These are phyloP conservation scores for Margarornis squamiger DNA, from an alignment of 2,797 vertebrate species.

Conservation along the genomic window DNA sequence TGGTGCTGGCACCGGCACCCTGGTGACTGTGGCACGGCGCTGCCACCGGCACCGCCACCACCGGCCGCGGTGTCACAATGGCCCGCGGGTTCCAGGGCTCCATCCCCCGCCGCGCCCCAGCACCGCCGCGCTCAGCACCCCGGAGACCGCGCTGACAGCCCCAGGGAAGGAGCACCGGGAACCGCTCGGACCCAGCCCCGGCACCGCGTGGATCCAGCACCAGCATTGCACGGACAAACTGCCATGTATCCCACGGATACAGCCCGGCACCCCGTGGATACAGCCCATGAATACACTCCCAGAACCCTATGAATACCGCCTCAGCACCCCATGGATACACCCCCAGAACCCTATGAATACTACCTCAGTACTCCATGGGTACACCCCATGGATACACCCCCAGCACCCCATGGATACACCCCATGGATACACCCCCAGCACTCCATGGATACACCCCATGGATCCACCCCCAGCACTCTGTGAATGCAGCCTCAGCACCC, in stretches of 20 bases:
- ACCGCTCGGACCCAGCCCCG: fast-evolving
- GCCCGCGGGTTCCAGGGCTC: background rate
- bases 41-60: background rate
- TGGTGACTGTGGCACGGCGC: background rate
- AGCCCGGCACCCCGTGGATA: background rate
- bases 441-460: too few species aligned
- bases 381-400: too few species aligned
- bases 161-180: background rate
- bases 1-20: background rate
- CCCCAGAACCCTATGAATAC: too few species aligned
- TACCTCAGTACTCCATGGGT: too few species aligned
- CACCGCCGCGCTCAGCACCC: background rate
- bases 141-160: fast-evolving
- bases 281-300: background rate
- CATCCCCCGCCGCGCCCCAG: background rate
- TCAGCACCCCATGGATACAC: too few species aligned
- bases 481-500: too few species aligned
- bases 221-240: too few species aligned
- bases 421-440: too few species aligned
- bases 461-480: too few species aligned
- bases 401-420: too few species aligned
- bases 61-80: background rate
- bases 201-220: too few species aligned
- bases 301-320: background rate
- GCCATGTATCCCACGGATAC: background rate